Base-by-base conservation (phyloP, 2,797 vertebrate species). In the Pempheris klunzingeri region DNA sequence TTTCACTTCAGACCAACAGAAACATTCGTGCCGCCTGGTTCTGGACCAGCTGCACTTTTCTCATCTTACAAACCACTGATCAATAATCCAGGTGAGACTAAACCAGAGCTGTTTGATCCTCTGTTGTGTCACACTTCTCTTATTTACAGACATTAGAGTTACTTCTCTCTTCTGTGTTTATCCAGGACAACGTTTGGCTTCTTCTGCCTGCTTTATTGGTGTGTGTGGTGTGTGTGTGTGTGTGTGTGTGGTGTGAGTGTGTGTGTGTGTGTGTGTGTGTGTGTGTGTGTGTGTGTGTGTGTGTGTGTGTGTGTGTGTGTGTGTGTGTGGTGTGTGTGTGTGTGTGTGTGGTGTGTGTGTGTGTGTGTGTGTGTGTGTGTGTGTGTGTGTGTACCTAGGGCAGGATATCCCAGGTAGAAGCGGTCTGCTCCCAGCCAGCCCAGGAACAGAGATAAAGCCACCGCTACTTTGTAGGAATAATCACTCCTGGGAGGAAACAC, bases 391-490 rank as follows among this genome's bases (percentile, higher is more conserved):
- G 15, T 91, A 98, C 98, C 98, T 69, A 99, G 90, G 58, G 98
- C 98, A 69, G 98, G 98, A 73, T 99, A 99, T 55, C 98, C 98
- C 77, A 99, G 92, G 90, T 99, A 99, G 95, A 99, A 99, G 74
- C 97, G 96, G 88, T 99, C 98, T 15, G 98, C 98, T 87, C 98
- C 98, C 77, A 99, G 70, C 98, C 98, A 99, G 82, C 98, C 98
- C 83, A 99, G 96, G 86, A 99, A 99, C 62, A 99, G 96, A 43
- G 98, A 99, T 47, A 99, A 85, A 7, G 98, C 98, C 81, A 99
- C 98, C 0, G 98, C 97, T 9, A 99, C 96, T 93, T 97, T 98
- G 87, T 99, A 99, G 5, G 97, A 99, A 87, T 98, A 99, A 69
- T 96, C 97, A 71, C 96, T 98, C 91, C 98, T 99, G 74, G 70